Evolutionary conservation across 2,113 vertebrate genomes (phyloP), one percentile per base, ranked within the genome.

Genomic region (Malurus elegans): DNA sequence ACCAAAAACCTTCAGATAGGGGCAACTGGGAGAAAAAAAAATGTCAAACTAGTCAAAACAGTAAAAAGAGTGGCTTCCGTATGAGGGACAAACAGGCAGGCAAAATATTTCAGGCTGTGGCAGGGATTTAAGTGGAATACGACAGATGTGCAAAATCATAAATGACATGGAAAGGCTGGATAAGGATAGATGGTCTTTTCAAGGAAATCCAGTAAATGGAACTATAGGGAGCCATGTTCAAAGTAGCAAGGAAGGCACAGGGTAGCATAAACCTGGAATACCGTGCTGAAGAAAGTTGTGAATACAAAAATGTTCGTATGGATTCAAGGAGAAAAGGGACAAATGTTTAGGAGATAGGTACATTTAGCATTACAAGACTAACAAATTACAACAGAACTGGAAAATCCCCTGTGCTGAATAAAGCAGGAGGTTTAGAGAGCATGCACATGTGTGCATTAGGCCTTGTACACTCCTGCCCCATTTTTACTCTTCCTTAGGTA

Each of bases 381-480:
- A 34, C 25, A 86, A 79, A 34, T 31, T n/a, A 26, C 10, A 38
- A 10, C 7, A 61, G 50, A 51, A 18, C 14, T 14, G 11, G 32
- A 32, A 94, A 87, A 40, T n/a, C 4, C 8, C 10, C 16, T 9
- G 5, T 23, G 32, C 5, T 20, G 48, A 28, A 45, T 42, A 45
- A 44, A 51, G 4, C 14, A 48, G n/a, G 9, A 71, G 14, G 3
- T n/a, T 34, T 20, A 58, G 28, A 84, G 32, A 48, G 2, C 10
- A 40, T 1, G 9, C 36, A 32, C 14, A 44, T 1, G 1, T 0
- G 0, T 14, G 8, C 20, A 5, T 44, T 53, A 34, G 57, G 4
- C 18, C 56, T 51, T 42, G 25, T 18, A 16, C 10, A 18, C 1
- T 2, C 11, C 45, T 57, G 25, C 9, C 40, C 2, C 1, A 1